These are phyloP conservation scores for Podarcis lilfordi DNA, from an alignment of 2,797 vertebrate genomes.

Conservation along the genomic window DNA sequence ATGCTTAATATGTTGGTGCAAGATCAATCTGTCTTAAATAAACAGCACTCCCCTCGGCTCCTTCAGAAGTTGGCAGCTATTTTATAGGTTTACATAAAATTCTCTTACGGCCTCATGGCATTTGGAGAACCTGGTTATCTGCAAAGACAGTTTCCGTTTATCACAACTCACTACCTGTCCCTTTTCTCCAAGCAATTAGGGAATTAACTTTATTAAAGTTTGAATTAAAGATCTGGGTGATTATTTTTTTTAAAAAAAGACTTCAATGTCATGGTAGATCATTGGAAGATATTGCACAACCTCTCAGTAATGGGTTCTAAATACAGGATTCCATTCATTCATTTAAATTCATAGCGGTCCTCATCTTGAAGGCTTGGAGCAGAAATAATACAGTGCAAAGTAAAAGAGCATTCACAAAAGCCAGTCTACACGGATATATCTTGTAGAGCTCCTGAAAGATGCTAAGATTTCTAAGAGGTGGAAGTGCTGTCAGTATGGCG, in stretches of 20 bases:
- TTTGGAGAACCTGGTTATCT: slow-evolving; percentile 65
- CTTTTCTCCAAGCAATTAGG: slow-evolving; percentile 57
- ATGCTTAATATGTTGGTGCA: slow-evolving; percentile 55
- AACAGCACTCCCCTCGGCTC: slow-evolving; percentile 37
- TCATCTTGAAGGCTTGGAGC: neutral
- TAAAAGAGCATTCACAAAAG: neutral
- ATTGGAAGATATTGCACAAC: neutral
- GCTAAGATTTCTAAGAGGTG: neutral
- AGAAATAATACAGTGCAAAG: neutral
- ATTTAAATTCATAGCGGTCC: neutral
- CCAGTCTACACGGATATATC: neutral
- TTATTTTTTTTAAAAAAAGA: neutral
- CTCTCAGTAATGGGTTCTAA: neutral
- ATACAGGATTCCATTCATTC: neutral
- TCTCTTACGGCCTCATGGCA: slow-evolving; percentile 48
- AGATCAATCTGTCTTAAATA: slow-evolving; percentile 58
- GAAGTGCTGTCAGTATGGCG: neutral
- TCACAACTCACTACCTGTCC: slow-evolving; percentile 53
- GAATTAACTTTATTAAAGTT: slow-evolving; percentile 43
- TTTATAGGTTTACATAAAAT: slow-evolving; percentile 65
- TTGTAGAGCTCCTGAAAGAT: neutral
- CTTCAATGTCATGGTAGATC: neutral
- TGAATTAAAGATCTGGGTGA: slow-evolving; percentile 1
- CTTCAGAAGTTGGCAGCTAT: slow-evolving; percentile 43
- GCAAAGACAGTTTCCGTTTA: slow-evolving; percentile 53